phyloP scores from a whole-genome alignment of 2,797 vertebrate genomes.

The Rhodeus uyekii region DNA sequence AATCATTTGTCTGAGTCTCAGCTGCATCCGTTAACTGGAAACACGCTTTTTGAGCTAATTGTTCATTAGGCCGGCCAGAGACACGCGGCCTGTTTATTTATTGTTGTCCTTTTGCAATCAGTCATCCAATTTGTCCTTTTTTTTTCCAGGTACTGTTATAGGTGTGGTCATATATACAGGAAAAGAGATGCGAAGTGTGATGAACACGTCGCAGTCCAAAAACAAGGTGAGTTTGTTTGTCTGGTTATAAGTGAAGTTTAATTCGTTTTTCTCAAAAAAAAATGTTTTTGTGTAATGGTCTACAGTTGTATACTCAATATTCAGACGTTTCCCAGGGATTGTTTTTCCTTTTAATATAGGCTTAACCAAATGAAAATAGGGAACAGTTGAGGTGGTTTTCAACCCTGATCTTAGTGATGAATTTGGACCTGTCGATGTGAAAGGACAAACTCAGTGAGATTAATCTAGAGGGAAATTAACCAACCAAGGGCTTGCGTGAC shows the following conservation, averaged over 20 bases:
- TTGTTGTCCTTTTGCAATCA: not conserved
- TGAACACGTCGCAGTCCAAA: constrained; percentile 96
- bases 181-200: constrained; percentile 94
- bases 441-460: constrained; percentile 79
- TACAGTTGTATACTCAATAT: constrained; percentile 1
- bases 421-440: constrained; percentile 77
- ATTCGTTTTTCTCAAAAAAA: not conserved
- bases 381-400: constrained; percentile 77
- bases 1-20: constrained; percentile 60
- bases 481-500: constrained; percentile 74
- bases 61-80: constrained; percentile 37
- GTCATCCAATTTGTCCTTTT: not conserved
- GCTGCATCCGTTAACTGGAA: constrained; percentile 41
- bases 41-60: constrained; percentile 45
- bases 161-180: constrained; percentile 98
- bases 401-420: constrained; percentile 80
- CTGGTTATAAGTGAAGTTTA: not conserved
- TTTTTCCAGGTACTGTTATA: constrained; percentile 89
- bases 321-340: not conserved
- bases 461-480: constrained; percentile 83
- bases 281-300: too few relatives aligned
- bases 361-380: constrained; percentile 66
- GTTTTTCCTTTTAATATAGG: not conserved
- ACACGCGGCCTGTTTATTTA: constrained; percentile 28
- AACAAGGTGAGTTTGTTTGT: constrained; percentile 85